Evolutionary conservation across 2,113 vertebrate species (phyloP).

Genomic region (Thinocorus orbignyianus): DNA sequence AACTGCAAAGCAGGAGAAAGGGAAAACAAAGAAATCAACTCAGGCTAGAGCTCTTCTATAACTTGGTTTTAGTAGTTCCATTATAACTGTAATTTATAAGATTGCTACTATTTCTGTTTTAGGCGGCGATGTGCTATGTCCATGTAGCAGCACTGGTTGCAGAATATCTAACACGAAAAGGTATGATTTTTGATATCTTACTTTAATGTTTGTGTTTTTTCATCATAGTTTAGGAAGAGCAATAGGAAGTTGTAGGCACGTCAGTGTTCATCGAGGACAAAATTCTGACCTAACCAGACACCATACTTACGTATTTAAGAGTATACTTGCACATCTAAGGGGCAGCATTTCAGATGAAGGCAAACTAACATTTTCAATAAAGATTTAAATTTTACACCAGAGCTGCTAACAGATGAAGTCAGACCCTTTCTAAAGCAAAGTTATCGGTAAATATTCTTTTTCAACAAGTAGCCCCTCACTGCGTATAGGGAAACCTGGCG

Average conservation of each 20-base stretch:
- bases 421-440: not conserved
- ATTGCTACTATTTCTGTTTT: slow-evolving; percentile 16
- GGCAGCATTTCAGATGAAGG: not conserved
- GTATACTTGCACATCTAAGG: not conserved
- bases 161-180: slow-evolving; percentile 93
- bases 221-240: not conserved
- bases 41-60: not conserved
- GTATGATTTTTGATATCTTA: slow-evolving; percentile 66
- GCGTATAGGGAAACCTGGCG: not conserved
- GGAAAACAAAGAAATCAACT: not conserved
- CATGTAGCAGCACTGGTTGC: slow-evolving; percentile 94
- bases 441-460: not conserved
- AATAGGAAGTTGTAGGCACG: not conserved
- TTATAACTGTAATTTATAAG: not conserved
- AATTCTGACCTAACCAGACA: not conserved
- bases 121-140: slow-evolving; percentile 97
- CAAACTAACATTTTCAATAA: not conserved
- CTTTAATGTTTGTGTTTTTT: not conserved
- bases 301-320: not conserved
- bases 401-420: not conserved
- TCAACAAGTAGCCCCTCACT: not conserved
- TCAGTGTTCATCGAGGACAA: not conserved
- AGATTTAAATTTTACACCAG: not conserved
- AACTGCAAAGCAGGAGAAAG: not conserved
- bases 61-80: not conserved